Base-by-base conservation (phyloP, 2,888 invertebrate genomes). In the Asteroscopus sphinx region DNA sequence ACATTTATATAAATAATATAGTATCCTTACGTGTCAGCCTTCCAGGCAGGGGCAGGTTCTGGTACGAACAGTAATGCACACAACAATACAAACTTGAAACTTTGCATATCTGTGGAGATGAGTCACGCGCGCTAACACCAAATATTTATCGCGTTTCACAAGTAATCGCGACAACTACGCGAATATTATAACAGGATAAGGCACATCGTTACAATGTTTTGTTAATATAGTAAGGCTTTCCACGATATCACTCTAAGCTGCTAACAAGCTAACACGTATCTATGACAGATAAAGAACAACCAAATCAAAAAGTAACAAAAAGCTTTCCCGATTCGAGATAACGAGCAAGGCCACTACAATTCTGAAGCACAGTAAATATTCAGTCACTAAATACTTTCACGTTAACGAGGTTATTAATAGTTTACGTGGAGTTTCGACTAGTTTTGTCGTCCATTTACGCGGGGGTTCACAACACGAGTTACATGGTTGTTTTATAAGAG, bases 261-360 rank as follows among this genome's bases (percentile, higher is more conserved):
- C 58, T 75, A 76, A 72, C 65, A 59, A 35, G 40, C 42, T 42
- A 46, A 52, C 41, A 69, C 42, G 61, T 66, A 67, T 65, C 58
- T 73, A 69, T 61, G 56, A 58, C 39, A 55, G 66, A 59, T 68
- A 53, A 64, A 66, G 42, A 73, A 73, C 30, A 52, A 56, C 36
- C 12, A 48, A 69, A 48, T 65, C 56, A 61, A 66, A 74, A 73
- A 53, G 52, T 66, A 69, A 64, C 76, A 77, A 71, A 81, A 85
- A 86, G 85, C 83, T 85, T 85, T 81, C 80, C 81, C 78, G 75
- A 80, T 76, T 73, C 76, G 73, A 81, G 83, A 90, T 90, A 89
- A 88, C 81, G 75, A 76, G 75, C 87, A 88, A 90, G 92, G 92
- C 87, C 90, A 89, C 90, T 88, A 89, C 86, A 75, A 83, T 83